These are phyloP conservation scores for Drosophila suzukii DNA, from an alignment of 1,140 invertebrate genomes.

Conservation along the genomic window DNA sequence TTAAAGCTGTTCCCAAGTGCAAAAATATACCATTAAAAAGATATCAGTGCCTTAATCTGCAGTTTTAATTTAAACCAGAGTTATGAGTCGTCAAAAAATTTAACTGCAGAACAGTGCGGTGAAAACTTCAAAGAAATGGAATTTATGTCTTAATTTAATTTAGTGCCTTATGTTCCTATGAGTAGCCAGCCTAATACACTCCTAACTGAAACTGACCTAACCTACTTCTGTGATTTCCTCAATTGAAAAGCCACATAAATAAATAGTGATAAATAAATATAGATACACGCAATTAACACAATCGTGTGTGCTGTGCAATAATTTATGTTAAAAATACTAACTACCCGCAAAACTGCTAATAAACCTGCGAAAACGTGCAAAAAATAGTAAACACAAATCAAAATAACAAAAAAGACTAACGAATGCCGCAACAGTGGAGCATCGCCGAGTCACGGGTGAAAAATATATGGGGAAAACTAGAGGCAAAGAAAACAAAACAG, in stretches of 20 bases:
- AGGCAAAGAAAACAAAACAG: conserved; percentile 12
- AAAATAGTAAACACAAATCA: conserved; percentile 51
- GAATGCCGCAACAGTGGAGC: conserved; percentile 35
- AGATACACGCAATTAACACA: conserved; percentile 41
- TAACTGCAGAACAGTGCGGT: background rate
- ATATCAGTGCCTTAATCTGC: background rate
- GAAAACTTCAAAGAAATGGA: background rate
- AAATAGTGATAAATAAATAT: conserved; percentile 32
- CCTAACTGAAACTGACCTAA: conserved; percentile 23
- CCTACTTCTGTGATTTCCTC: conserved; percentile 8
- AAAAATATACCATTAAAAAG: background rate
- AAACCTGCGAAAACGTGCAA: conserved; percentile 64
- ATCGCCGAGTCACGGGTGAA: conserved; percentile 36
- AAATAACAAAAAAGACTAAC: conserved; percentile 18
- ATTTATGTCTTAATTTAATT: no score
- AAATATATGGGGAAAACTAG: conserved; percentile 27
- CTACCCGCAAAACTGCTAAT: conserved; percentile 46
- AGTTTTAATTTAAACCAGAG: background rate
- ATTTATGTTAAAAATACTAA: conserved; percentile 47
- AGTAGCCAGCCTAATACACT: background rate
- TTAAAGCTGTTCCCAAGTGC: background rate
- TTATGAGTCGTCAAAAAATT: no score
- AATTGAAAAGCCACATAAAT: conserved; percentile 20
- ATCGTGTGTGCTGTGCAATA: conserved; percentile 32
- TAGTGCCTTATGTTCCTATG: no score